Percentiles rank a stretch among this genome's conserved stretches.
phyloP scores from a whole-genome alignment of 2,888 invertebrate genomes.

The Leptura quadrifasciata region DNA sequence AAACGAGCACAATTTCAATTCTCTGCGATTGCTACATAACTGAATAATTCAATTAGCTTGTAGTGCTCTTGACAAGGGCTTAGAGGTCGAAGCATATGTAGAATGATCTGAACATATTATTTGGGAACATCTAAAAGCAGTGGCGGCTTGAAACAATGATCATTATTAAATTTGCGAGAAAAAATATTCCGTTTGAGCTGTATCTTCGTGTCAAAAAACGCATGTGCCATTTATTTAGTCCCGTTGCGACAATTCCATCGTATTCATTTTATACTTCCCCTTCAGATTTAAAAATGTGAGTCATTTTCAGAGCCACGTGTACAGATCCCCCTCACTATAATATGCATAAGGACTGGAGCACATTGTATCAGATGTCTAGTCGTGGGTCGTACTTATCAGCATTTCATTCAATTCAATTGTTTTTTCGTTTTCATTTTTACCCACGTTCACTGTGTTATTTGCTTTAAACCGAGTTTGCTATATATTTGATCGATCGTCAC shows the following conservation, averaged over 20 bases:
- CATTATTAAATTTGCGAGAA: too few relatives aligned
- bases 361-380: conserved; percentile 33
- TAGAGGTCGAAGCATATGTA: too few relatives aligned
- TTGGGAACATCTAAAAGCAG: too few relatives aligned
- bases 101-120: too few relatives aligned
- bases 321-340: conserved; percentile 33
- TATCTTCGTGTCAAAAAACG: conserved; percentile 1
- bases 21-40: too few relatives aligned
- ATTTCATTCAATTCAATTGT: conserved; percentile 2
- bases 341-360: conserved; percentile 24
- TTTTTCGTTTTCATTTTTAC: not conserved
- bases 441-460: not conserved
- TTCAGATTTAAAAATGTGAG: conserved; percentile 52
- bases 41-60: too few relatives aligned
- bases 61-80: too few relatives aligned
- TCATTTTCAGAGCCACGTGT: conserved; percentile 52
- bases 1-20: too few relatives aligned
- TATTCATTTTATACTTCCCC: conserved; percentile 49
- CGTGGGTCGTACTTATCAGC: conserved; percentile 1
- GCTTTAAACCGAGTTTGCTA: not conserved
- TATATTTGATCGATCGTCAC: not conserved
- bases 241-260: not conserved
- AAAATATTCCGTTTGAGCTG: not conserved
- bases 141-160: too few relatives aligned
- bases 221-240: conserved; percentile 9